phyloP scores from a whole-genome alignment of 2,113 vertebrate species.

The Lepisosteus oculatus region DNA sequence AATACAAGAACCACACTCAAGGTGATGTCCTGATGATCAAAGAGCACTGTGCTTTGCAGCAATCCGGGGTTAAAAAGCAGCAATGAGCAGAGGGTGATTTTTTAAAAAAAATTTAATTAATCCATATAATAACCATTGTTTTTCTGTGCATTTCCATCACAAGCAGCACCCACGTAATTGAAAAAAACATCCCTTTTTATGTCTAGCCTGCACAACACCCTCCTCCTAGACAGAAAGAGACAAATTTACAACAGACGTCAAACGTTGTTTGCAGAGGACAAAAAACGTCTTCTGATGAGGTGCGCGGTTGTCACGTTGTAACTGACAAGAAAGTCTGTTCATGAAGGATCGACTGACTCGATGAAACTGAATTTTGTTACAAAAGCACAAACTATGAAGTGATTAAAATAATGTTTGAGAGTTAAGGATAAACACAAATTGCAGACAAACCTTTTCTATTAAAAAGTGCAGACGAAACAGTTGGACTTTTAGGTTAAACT shows the following conservation, averaged over 20 bases:
- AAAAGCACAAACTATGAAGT: conserved; percentile 41
- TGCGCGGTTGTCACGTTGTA: conserved; percentile 56
- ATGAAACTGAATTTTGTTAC: background rate
- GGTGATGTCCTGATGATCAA: conserved; percentile 27
- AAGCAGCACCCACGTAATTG: background rate
- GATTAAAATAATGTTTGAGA: conserved; percentile 60
- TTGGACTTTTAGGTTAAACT: conserved; percentile 83
- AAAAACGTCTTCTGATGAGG: conserved; percentile 55
- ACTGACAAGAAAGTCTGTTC: conserved; percentile 45
- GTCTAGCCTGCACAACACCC: conserved; percentile 19
- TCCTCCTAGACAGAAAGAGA: conserved; percentile 34
- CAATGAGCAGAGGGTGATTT: conserved; percentile 23
- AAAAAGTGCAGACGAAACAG: conserved; percentile 97
- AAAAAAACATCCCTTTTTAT: background rate
- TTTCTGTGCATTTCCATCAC: background rate
- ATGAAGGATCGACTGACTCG: conserved; percentile 37
- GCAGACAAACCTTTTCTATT: conserved; percentile 93
- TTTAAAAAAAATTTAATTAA: conserved; percentile 7
- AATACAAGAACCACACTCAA: conserved; percentile 30
- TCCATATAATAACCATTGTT: background rate
- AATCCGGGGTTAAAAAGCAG: conserved; percentile 42
- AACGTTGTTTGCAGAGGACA: conserved; percentile 48
- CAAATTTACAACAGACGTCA: conserved; percentile 51
- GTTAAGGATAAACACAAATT: conserved; percentile 76
- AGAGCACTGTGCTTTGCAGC: conserved; percentile 48